Evolutionary conservation across 2,113 vertebrate species (phyloP).

Genomic region (Mesocricetus auratus): DNA sequence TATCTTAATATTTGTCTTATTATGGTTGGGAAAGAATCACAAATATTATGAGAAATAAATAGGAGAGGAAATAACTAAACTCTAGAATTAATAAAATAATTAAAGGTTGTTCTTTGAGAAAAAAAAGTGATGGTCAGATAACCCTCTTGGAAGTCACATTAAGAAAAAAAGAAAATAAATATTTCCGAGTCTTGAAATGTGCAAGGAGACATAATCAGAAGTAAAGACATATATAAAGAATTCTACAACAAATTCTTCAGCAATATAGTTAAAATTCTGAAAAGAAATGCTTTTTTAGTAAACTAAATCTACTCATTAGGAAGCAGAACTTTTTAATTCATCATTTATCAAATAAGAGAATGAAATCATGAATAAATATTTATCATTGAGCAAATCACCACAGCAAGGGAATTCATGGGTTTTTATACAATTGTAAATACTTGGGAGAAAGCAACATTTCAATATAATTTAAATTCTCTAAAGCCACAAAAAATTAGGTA

Average conservation of each 20-base stretch:
- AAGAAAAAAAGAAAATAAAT: slow-evolving; percentile 25
- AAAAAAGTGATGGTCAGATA: background rate
- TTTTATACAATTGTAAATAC: slow-evolving; percentile 20
- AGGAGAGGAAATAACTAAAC: background rate
- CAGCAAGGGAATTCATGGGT: background rate
- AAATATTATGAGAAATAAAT: slow-evolving; percentile 38
- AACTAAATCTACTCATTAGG: background rate
- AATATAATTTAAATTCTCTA: slow-evolving; percentile 47
- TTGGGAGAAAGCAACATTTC: background rate
- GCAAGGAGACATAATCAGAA: background rate
- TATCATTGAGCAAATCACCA: slow-evolving; percentile 15
- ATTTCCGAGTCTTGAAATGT: background rate
- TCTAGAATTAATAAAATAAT: slow-evolving; percentile 18
- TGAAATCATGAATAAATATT: slow-evolving; percentile 16
- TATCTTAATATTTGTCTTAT: background rate
- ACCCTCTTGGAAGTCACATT: background rate
- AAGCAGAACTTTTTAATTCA: slow-evolving; percentile 6
- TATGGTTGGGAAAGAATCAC: background rate
- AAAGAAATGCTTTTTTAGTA: slow-evolving; percentile 9
- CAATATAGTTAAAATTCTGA: slow-evolving; percentile 20
- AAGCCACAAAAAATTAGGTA: background rate
- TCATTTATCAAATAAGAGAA: background rate
- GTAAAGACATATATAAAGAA: background rate
- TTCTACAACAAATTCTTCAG: background rate
- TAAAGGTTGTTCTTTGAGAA: background rate